These are phyloP conservation scores for Cephus nigrinus DNA, from an alignment of 2,888 invertebrate species.

Conservation along the genomic window DNA sequence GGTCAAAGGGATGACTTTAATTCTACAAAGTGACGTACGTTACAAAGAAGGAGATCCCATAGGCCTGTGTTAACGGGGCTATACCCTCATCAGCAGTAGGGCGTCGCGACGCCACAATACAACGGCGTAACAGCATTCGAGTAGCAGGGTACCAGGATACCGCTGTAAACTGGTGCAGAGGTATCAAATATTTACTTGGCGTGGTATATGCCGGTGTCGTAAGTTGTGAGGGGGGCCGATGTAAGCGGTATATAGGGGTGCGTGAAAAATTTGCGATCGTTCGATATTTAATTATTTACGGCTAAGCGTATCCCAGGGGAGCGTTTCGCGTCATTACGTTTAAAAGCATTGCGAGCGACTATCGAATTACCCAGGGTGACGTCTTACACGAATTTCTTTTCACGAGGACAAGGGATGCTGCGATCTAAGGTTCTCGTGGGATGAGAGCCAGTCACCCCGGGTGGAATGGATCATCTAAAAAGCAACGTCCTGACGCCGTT, in stretches of 20 bases:
- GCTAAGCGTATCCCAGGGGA: conserved; percentile 19
- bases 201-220: conserved; percentile 36
- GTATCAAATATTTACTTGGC: conserved; percentile 52
- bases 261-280: conserved; percentile 31
- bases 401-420: not conserved
- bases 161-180: conserved; percentile 18
- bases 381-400: not conserved
- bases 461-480: not conserved
- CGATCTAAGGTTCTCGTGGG: not conserved
- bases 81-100: conserved; percentile 42
- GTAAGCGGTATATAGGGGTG: conserved; percentile 10
- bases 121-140: not conserved
- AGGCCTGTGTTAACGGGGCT: not conserved
- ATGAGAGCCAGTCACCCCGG: not conserved
- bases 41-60: not conserved
- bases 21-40: conserved; percentile 37
- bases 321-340: conserved; percentile 23
- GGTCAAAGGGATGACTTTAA: conserved; percentile 27
- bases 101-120: conserved; percentile 31
- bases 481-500: not conserved
- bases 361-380: conserved; percentile 21
- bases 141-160: not conserved
- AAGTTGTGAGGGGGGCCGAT: not conserved
- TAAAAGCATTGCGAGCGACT: conserved; percentile 15
- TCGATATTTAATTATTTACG: conserved; percentile 35